A percentile compares a stretch with the other conserved stretches of the same genome.
These are phyloP conservation scores for Macroglossus sobrinus DNA, from an alignment of 2,113 vertebrate genomes.

Conservation along the genomic window DNA sequence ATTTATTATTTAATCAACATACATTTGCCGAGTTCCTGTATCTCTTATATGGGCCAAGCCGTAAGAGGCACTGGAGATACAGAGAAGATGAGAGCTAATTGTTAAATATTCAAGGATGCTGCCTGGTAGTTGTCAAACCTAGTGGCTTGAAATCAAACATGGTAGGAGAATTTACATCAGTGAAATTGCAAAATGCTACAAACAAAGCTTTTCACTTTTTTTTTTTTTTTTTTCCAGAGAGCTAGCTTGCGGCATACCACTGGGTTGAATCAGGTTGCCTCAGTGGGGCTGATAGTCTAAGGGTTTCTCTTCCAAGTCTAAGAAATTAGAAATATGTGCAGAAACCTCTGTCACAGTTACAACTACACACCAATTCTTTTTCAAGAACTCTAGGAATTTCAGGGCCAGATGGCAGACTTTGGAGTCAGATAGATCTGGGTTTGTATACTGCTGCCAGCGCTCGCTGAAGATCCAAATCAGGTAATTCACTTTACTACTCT, in stretches of 20 bases:
- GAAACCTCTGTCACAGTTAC: background rate
- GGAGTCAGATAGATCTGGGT: background rate
- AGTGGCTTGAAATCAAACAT: background rate
- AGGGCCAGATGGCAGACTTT: background rate
- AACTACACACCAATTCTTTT: background rate
- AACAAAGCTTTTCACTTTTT: background rate
- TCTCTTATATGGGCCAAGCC: background rate
- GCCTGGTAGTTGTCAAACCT: background rate
- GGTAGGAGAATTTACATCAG: background rate
- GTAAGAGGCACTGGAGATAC: background rate
- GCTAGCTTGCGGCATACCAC: background rate
- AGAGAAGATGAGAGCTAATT: fast-evolving
- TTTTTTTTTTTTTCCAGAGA: background rate
- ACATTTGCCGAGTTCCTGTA: background rate
- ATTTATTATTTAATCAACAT: background rate
- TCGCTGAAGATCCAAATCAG: background rate
- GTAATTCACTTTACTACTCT: background rate
- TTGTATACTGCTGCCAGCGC: background rate
- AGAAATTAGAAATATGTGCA: background rate
- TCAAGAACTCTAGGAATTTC: background rate
- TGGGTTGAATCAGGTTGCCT: background rate
- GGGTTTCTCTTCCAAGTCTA: background rate
- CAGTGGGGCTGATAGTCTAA: no score
- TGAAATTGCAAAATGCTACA: background rate
- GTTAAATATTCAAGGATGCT: background rate